Base-by-base conservation (phyloP, 1,140 invertebrate genomes). In the Dendrolimus punctatus region DNA sequence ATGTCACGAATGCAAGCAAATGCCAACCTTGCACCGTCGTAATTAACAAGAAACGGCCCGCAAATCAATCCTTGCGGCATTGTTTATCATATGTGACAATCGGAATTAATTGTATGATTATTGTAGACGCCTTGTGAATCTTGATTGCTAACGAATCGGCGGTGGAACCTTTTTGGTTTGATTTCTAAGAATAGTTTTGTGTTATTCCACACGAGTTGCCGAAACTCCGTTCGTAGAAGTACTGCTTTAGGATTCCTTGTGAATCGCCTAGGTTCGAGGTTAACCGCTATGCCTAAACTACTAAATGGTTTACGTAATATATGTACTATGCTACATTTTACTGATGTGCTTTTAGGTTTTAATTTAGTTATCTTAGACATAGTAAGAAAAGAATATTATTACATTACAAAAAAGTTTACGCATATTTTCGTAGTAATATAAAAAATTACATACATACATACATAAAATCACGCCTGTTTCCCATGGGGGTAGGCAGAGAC, bases 81-180 rank as follows among this genome's bases (percentile, higher is more conserved):
- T 58, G 56, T 62, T 57, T 73, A 80, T 80, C 76, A 74, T 70
- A 76, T 78, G 70, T 69, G 73, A 74, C 74, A 76, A 62, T 75
- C 68, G 52, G 78, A 80, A 76, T 84, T 84, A 84, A 84, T 84
- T 78, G 76, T 81, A 84, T 84, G 81, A 84, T 84, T 81, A 84
- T 72, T 71, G 70, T 51, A 52, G n/a, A 66, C 70, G 72, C 49
- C 68, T 36, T 8, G 53, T 48, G 80, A 80, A 80, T 84, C 55
- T 51, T 57, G 70, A 81, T 68, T 50, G 62, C 43, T 50, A 52
- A 23, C 23, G 23, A 9, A 5, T 8, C 4, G 36, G 68, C 66
- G 73, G 80, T 71, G 64, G 8, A 6, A 62, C 8, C 66, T 75
- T 76, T 80, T 75, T 78, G 71, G 71, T 49, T 39, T 46, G 23